phyloP scores from a whole-genome alignment of 2,113 vertebrate genomes.

The Tylochromis polylepis region DNA sequence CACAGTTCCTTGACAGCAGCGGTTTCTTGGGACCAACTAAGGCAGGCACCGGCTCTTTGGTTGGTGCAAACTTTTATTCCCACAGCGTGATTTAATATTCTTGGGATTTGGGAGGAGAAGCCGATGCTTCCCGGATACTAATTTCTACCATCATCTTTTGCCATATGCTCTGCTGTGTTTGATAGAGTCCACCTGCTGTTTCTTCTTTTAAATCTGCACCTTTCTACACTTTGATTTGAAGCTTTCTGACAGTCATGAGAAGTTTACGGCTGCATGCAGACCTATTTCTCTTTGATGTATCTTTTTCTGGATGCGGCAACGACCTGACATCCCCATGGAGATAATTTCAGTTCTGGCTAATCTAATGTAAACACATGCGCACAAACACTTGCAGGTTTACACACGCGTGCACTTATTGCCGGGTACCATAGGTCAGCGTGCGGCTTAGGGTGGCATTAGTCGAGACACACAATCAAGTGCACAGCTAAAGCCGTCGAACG shows the following conservation, averaged over 20 bases:
- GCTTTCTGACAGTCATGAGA: neutral
- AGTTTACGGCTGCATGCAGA: neutral
- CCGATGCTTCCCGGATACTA: neutral
- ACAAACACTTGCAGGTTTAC: neutral
- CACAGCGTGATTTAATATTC: neutral
- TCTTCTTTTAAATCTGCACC: neutral
- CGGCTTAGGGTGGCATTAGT: neutral
- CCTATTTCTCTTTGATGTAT: conserved; percentile 43
- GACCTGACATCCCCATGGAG: conserved; percentile 10
- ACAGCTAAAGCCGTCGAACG: neutral
- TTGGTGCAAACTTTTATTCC: neutral
- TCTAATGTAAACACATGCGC: conserved; percentile 16
- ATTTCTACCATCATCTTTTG: neutral
- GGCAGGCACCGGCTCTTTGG: neutral
- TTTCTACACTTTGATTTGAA: neutral
- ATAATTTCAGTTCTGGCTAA: conserved; percentile 31
- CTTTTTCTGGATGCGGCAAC: conserved; percentile 30
- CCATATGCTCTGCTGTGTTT: neutral
- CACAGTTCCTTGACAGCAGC: neutral
- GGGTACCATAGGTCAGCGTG: conserved; percentile 3
- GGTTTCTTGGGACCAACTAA: neutral
- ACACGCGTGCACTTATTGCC: neutral
- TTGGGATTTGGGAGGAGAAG: neutral
- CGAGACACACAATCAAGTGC: neutral
- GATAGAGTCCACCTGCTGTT: neutral